Evolutionary conservation across 2,797 vertebrate genomes (phyloP), one percentile per base, ranked within the genome.

Genomic region (Champsocephalus esox): DNA sequence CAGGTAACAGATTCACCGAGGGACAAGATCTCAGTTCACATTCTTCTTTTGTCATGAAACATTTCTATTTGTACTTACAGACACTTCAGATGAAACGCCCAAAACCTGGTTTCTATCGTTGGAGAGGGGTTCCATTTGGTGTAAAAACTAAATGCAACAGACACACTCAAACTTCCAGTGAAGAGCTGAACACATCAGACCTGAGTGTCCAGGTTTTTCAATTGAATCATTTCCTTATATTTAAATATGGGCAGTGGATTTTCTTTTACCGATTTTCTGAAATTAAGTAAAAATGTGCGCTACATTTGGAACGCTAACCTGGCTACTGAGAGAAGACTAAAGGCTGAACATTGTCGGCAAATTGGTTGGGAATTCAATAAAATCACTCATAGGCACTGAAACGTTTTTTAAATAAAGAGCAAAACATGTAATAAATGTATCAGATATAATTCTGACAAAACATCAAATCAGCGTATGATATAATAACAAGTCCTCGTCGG

Each of bases 331-430:
- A 52, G n/a, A 61, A 1, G 17, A 17, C 5, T 34, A 2, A 21
- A 59, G 1, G 8, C 41, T 19, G 3, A 17, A 44, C n/a, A 34
- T 13, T 75, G 12, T 19, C 13, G 6, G 45, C n/a, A 48, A 3
- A 4, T 14, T 13, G 12, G 0, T 12, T 2, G 24, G 34, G 5
- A 58, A 41, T 21, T 46, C 49, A 59, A 28, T n/a, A 19, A 6
- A 24, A 61, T 58, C 44, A 38, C 51, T 48, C 52, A 54, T 0
- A 85, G 83, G 81, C 81, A 86, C 80, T 49, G 66, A 1, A 72
- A 55, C 76, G 55, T 62, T 34, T n/a, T 38, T 69, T 77, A 64
- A 82, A 79, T 75, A 64, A 82, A 55, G 55, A 64, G 44, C 16
- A 69, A 70, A 77, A 48, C 38, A 6, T 28, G 16, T 21, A 62